Conservation (phyloP, 92 coral and sea anemone species). For the Siderastrea radians region DNA sequence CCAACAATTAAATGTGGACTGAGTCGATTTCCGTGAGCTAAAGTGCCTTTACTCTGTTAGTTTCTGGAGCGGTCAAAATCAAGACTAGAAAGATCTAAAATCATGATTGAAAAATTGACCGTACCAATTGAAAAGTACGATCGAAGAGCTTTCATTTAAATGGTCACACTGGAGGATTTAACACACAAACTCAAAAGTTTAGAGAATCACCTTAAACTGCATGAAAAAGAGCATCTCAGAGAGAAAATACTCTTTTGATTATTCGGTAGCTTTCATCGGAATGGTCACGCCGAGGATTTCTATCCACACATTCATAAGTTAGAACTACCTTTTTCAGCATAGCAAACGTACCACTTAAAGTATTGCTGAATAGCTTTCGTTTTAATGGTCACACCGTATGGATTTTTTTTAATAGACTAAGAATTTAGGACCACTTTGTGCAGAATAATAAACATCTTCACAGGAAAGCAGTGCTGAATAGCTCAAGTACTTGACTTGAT, state of each 20-base stretch:
- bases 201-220: background rate
- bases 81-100: background rate
- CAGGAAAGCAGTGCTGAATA: too few relatives aligned
- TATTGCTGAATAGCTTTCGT: background rate
- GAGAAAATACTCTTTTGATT: too few relatives aligned
- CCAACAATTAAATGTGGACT: slow-evolving; percentile 12
- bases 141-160: background rate
- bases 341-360: background rate
- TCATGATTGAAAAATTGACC: background rate
- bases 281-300: background rate
- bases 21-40: background rate
- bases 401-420: too few relatives aligned
- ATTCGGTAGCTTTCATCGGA: background rate
- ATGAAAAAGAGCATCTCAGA: background rate
- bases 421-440: too few relatives aligned
- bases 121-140: background rate
- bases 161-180: too few relatives aligned
- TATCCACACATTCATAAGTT: background rate
- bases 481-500: too few relatives aligned
- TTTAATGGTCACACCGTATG: too few relatives aligned
- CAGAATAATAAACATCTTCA: too few relatives aligned
- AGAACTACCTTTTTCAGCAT: background rate
- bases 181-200: too few relatives aligned
- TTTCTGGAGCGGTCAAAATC: background rate
- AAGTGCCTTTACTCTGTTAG: background rate